phyloP scores from a whole-genome alignment of 2,797 vertebrate species.

The Heliangelus exortis region DNA sequence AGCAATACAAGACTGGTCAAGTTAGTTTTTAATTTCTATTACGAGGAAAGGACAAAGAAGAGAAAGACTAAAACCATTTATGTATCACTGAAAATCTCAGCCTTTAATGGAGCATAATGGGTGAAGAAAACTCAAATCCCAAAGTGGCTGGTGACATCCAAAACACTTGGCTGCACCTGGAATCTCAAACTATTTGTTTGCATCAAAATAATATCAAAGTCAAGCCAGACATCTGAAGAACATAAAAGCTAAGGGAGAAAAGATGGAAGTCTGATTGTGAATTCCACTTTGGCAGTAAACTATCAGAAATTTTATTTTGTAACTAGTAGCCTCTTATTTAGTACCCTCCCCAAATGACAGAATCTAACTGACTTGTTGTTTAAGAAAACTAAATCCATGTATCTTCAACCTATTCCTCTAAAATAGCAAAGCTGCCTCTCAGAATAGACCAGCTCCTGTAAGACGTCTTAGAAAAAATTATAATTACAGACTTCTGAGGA shows the following conservation, averaged over 20 bases:
- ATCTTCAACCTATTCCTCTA: constrained; percentile 29
- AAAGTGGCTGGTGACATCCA: not conserved
- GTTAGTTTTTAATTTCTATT: not conserved
- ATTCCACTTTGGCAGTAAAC: not conserved
- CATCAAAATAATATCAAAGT: not conserved
- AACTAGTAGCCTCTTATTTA: not conserved
- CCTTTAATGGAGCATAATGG: not conserved
- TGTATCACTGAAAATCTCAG: not conserved
- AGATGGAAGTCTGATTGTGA: not conserved
- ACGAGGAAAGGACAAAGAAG: not conserved
- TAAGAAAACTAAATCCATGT: not conserved
- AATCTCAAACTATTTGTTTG: not conserved
- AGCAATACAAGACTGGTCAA: not conserved
- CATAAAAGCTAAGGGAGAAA: not conserved
- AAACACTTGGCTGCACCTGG: not conserved
- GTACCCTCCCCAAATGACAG: not conserved
- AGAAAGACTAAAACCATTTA: not conserved
- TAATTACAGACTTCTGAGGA: not conserved
- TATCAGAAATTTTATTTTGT: not conserved
- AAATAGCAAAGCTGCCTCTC: not conserved
- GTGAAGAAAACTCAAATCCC: not conserved
- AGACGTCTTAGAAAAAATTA: not conserved
- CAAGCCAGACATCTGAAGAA: not conserved
- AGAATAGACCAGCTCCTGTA: constrained; percentile 29
- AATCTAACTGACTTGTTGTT: not conserved